Conservation (phyloP, 2,797 vertebrate genomes). For the Craterocephalus amniculus region DNA sequence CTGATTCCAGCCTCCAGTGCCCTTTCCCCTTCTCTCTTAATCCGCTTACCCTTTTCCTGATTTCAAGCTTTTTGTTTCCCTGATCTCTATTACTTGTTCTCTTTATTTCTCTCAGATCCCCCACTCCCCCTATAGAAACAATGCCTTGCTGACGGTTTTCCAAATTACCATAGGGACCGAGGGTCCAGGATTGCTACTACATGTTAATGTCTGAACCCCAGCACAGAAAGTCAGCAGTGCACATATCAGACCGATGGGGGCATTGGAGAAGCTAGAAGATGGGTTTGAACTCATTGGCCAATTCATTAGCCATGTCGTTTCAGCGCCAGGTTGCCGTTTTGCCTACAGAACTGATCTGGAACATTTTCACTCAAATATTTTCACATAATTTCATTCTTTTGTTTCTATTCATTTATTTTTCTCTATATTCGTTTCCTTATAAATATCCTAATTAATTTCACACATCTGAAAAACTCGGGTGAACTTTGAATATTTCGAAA, state of each 20-base stretch:
- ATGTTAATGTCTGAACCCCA: conserved; percentile 76
- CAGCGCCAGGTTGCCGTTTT: background rate
- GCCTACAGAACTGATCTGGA: background rate
- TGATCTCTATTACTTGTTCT: conserved; percentile 46
- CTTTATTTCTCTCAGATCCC: conserved; percentile 43
- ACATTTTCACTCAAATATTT: background rate
- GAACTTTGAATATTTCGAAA: too few relatives aligned
- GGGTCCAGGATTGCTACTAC: conserved; percentile 72
- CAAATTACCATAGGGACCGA: conserved; percentile 83
- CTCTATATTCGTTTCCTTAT: too few relatives aligned
- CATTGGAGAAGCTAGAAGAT: conserved; percentile 22
- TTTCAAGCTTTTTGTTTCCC: conserved; percentile 56
- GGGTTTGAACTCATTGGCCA: background rate
- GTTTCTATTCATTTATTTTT: too few relatives aligned
- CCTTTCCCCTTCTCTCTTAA: conserved; percentile 28
- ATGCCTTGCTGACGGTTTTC: conserved; percentile 79
- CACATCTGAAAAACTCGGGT: too few relatives aligned
- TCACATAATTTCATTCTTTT: background rate
- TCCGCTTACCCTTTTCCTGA: conserved; percentile 25
- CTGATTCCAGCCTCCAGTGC: conserved; percentile 30
- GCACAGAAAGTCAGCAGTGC: conserved; percentile 56
- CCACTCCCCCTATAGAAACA: conserved; percentile 64
- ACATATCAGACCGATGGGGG: conserved; percentile 16
- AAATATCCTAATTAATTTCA: too few relatives aligned
- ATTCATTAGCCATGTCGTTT: background rate